phyloP scores from a whole-genome alignment of 1,140 invertebrate species.

The Triops longicaudatus region DNA sequence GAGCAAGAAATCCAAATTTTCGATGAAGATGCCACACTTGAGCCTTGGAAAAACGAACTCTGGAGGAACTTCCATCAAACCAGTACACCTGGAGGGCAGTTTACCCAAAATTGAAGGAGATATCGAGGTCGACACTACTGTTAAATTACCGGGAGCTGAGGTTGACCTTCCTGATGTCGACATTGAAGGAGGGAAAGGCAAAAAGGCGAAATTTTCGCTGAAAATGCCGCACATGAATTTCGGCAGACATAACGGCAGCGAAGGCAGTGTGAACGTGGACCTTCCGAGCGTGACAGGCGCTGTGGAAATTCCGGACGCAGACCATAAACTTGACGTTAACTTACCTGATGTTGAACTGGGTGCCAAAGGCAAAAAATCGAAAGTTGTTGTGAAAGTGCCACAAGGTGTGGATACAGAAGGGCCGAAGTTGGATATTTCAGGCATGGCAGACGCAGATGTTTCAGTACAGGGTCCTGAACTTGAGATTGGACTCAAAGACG shows the following conservation, averaged over 20 bases:
- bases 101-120: no score
- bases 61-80: no score
- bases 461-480: background rate
- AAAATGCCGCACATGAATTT: conserved; percentile 23
- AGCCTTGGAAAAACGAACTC: background rate
- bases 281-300: background rate
- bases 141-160: background rate
- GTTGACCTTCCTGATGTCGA: conserved; percentile 22
- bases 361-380: conserved; percentile 7
- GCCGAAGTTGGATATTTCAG: background rate
- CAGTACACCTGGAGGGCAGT: no score
- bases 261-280: background rate
- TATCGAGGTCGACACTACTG: no score
- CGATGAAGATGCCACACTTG: background rate
- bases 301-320: background rate
- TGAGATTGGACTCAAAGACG: background rate
- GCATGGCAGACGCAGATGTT: background rate
- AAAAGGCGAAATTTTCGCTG: conserved; percentile 11
- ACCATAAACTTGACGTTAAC: background rate
- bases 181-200: background rate
- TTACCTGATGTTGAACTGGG: background rate
- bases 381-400: background rate
- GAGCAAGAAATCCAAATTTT: background rate
- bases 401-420: background rate
- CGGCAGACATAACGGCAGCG: conserved; percentile 4